Evolutionary conservation across 2,113 vertebrate species (phyloP), one percentile per base, ranked within the genome.

Genomic region (Galeopterus variegatus): DNA sequence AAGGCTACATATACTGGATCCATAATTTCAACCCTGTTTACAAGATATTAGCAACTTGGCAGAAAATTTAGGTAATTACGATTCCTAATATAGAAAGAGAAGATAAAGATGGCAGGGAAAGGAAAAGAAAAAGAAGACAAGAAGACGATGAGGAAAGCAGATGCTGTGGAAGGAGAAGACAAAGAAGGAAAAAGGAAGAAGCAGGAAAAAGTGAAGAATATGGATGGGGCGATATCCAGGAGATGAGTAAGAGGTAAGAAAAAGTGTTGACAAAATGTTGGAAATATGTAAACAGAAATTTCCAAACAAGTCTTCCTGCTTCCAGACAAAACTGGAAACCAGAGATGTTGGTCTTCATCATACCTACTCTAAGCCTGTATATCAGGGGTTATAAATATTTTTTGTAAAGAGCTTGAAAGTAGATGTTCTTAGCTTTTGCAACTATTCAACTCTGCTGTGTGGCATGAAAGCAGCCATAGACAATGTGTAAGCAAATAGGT

Each of bases 361-460:
- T 48, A n/a, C 5, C 21, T 18, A 52, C 28, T 19, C 12, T 80
- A 65, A 77, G 64, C 28, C 52, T 88, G 0, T 64, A 67, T 67
- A 72, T 65, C 24, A 77, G 45, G 12, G 17, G 58, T 90, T 80
- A 10, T 45, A 93, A 94, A 79, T 84, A 79, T 48, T 88, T 95
- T 79, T 45, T 85, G 13, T 41, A 64, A 77, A 90, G 17, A 36
- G n/a, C 1, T 13, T 81, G 12, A 81, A 41, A 70, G 64, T 64
- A 72, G 79, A 84, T 90, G 19, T 48, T 50, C 26, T 80, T 67
- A n/a, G 65, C 8, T 62, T 92, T 88, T 81, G 41, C 28, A 94
- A 60, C 60, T 75, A 80, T 64, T 93, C 67, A 76, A 19, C 0
- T 93, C 48, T 72, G 14, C 31, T 69, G 5, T 33, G 3, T 76